A percentile compares a stretch with the other conserved stretches of the same genome.
Evolutionary conservation across 2,113 vertebrate species (phyloP).

Genomic region (Trachemys scripta): DNA sequence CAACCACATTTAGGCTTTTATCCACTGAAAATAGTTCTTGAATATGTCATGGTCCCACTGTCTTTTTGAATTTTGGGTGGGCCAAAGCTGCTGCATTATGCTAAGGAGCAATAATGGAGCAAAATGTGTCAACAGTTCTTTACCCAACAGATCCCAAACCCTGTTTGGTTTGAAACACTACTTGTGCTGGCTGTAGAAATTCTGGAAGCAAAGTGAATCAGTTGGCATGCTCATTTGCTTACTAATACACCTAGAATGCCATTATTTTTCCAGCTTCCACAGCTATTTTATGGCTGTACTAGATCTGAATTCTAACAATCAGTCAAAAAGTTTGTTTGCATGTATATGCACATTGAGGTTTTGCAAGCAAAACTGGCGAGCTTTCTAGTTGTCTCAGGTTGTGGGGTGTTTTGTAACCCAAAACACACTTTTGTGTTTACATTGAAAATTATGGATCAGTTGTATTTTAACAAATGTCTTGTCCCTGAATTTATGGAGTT

Average conservation of each 20-base stretch:
- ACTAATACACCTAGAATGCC: slow-evolving; percentile 63
- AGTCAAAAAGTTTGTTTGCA: slow-evolving; percentile 75
- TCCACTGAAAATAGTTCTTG: background rate
- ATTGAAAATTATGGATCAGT: slow-evolving; percentile 68
- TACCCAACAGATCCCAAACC: slow-evolving; percentile 55
- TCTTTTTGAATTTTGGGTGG: background rate
- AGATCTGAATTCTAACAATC: slow-evolving; percentile 76
- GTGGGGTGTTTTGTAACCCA: background rate
- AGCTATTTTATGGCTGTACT: slow-evolving; percentile 75
- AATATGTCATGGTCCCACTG: background rate
- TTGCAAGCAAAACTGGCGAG: slow-evolving; percentile 62
- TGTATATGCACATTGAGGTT: slow-evolving; percentile 37
- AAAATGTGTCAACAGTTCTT: slow-evolving; percentile 30
- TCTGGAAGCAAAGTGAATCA: slow-evolving; percentile 63
- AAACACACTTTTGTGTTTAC: slow-evolving; percentile 55
- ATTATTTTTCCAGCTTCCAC: slow-evolving; percentile 75
- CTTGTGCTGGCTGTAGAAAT: slow-evolving; percentile 56
- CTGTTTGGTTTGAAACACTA: slow-evolving; percentile 15
- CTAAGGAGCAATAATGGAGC: background rate
- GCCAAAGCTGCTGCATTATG: background rate
- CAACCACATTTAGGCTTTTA: background rate
- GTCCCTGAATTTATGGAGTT: slow-evolving; percentile 61
- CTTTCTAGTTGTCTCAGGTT: slow-evolving; percentile 62
- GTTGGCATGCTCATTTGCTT: slow-evolving; percentile 63
- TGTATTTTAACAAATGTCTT: slow-evolving; percentile 72